phyloP scores from a whole-genome alignment of 1,140 invertebrate genomes.

The Brachionus koreanus region DNA sequence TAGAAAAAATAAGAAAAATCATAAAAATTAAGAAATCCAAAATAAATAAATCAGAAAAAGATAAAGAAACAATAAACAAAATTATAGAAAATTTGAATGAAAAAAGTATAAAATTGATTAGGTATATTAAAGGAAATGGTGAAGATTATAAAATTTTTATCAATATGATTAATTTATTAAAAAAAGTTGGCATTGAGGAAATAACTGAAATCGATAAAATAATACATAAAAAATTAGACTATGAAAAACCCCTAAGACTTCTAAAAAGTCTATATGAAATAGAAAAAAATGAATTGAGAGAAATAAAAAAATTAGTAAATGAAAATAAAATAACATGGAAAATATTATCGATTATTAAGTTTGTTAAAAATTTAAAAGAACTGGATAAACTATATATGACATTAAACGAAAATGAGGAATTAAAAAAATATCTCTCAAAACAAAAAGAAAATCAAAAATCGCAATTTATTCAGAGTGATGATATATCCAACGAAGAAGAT shows the following conservation, averaged over 20 bases:
- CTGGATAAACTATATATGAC: neutral
- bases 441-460: too few relatives aligned
- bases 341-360: neutral
- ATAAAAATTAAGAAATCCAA: neutral
- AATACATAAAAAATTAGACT: neutral
- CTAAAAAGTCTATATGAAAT: neutral
- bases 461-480: neutral
- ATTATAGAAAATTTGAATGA: neutral
- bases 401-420: neutral
- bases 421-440: neutral
- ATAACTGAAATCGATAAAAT: neutral
- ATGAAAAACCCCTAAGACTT: neutral
- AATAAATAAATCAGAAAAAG: neutral
- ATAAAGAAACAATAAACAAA: neutral
- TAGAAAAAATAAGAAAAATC: neutral
- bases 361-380: neutral
- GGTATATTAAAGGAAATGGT: neutral
- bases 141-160: neutral
- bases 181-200: neutral
- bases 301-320: conserved; percentile 17
- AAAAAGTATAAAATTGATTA: neutral
- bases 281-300: neutral
- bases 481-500: neutral
- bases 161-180: neutral
- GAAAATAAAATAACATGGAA: neutral